Percentiles rank a stretch among this genome's conserved stretches.
Conservation (phyloP, 2,888 invertebrate species). For the Ctenicera cuprea region DNA sequence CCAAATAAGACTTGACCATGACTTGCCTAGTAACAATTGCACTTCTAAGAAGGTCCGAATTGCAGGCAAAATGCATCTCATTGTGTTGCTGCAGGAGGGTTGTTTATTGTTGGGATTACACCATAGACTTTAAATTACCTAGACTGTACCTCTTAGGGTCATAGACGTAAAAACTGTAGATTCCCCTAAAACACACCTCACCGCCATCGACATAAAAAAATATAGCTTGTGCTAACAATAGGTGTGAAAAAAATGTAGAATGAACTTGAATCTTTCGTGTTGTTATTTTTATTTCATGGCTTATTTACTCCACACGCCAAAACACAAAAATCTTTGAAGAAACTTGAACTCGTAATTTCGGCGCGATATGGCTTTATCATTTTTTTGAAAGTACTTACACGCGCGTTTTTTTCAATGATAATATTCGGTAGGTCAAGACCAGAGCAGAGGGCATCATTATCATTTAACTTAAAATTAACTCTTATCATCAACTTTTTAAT, state of each 20-base stretch:
- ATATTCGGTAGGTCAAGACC: conserved; percentile 43
- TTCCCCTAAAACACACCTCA: too few relatives aligned
- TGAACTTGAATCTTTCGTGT: too few relatives aligned
- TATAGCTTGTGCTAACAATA: too few relatives aligned
- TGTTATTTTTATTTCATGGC: too few relatives aligned
- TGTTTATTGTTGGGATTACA: background rate
- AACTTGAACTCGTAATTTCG: conserved; percentile 25
- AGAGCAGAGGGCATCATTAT: conserved; percentile 23
- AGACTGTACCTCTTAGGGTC: too few relatives aligned
- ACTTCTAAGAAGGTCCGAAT: conserved; percentile 14
- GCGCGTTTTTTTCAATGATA: conserved; percentile 45
- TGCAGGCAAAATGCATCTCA: background rate
- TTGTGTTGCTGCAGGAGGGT: background rate
- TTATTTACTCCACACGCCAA: background rate
- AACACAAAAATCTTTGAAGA: background rate
- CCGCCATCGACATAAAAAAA: too few relatives aligned
- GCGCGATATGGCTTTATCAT: conserved; percentile 11
- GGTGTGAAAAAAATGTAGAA: too few relatives aligned
- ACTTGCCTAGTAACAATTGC: background rate
- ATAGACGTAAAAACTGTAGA: too few relatives aligned
- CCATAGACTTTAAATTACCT: background rate
- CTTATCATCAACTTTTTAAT: conserved; percentile 29
- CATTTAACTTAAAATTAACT: conserved; percentile 11
- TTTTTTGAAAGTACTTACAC: conserved; percentile 40
- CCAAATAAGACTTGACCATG: background rate